Evolutionary conservation across 2,888 invertebrate species (phyloP), one percentile per base, ranked within the genome.

Genomic region (Pterostichus niger): DNA sequence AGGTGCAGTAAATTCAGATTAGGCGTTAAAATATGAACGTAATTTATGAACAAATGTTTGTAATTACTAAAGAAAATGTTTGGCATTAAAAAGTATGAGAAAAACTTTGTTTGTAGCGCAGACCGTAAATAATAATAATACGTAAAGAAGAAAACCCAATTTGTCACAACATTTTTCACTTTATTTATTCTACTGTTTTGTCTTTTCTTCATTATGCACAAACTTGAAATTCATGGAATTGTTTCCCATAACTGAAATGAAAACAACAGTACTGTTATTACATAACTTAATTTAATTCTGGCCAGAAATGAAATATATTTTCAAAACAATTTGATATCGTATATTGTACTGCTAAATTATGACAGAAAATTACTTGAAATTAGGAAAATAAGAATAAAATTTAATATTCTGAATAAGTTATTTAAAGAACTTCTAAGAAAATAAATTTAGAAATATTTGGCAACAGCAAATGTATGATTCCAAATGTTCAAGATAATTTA

Each of bases 101-200:
- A 64, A 71, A 71, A 71, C 44, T 71, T 71, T 46, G 17, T 49
- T 71, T 71, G 24, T 46, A 46, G 17, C 46, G 10, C 3, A 17
- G 71, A 3, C 15, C 71, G 40, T 71, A 71, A 71, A 71, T 71
- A 71, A 71, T 64, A 64, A 64, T 64, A 61, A 61, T 11, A 59
- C 31, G 44, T 71, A 46, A 13, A 46, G 15, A 3, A 35, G 40
- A n/a, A 44, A 46, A 44, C 7, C 10, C 17, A 71, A 64, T 64
- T 49, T 71, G 44, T 71, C 24, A 71, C 35, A 71, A 44, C 15
- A 71, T 46, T 46, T 71, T 71, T 71, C 40, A 46, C 11, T 44
- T 10, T 71, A 24, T 24, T 13, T 59, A 31, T 1, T 24, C 31
- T 15, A 17, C 17, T 59, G 6, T 49, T 49, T 49, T 49, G 6